These are phyloP conservation scores for Dicaeum eximium DNA, from an alignment of 2,113 vertebrate species.

Conservation along the genomic window DNA sequence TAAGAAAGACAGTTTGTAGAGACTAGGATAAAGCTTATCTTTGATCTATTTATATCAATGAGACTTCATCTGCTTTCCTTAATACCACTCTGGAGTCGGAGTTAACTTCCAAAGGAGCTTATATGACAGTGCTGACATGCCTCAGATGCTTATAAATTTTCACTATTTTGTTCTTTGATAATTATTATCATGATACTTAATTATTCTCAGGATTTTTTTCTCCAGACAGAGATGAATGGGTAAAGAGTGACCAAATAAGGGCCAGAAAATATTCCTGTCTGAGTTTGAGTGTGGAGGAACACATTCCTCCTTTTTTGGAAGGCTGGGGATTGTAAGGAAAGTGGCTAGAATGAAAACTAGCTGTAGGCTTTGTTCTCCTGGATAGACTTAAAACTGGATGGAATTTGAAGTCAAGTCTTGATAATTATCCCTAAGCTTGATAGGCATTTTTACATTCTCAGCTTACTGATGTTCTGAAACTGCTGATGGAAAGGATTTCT, in stretches of 20 bases:
- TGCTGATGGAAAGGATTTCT: background rate
- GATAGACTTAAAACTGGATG: background rate
- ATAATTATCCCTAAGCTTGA: background rate
- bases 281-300: background rate
- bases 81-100: background rate
- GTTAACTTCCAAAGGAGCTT: conserved; percentile 42
- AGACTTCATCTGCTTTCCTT: conserved; percentile 43
- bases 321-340: background rate
- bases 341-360: background rate
- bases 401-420: background rate
- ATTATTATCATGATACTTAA: background rate
- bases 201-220: background rate
- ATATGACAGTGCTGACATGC: background rate
- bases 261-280: background rate
- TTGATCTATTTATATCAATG: conserved; percentile 3
- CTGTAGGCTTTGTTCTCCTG: background rate
- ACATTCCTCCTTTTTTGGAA: background rate
- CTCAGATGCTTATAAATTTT: background rate
- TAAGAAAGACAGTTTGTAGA: background rate
- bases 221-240: background rate
- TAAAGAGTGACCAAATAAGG: background rate
- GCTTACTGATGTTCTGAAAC: background rate
- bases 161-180: background rate
- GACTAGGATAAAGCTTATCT: background rate
- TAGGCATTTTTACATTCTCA: background rate